Conservation (phyloP, 2,888 invertebrate genomes). For the Aethes cnicana region DNA sequence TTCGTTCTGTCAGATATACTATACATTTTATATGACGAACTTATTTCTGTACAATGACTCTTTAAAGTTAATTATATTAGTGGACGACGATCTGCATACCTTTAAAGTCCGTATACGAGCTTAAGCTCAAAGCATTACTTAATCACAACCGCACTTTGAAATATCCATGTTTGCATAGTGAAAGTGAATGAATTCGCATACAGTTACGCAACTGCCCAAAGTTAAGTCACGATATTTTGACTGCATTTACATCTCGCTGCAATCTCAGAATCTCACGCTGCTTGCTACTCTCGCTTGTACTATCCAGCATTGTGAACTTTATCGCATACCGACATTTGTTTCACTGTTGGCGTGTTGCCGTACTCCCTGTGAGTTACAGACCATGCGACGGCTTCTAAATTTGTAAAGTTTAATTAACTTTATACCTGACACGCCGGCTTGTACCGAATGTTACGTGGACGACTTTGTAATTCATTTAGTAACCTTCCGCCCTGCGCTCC, state of each 20-base stretch:
- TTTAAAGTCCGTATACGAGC: constrained; percentile 1
- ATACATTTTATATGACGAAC: too few species aligned
- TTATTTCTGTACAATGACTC: too few species aligned
- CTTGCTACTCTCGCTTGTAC: not conserved
- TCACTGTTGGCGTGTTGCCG: constrained; percentile 14
- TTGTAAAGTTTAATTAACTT: constrained; percentile 30
- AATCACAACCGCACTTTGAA: constrained; percentile 12
- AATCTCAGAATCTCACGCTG: not conserved
- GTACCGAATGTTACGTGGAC: constrained; percentile 7
- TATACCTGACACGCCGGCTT: constrained; percentile 15
- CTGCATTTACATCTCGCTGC: constrained; percentile 13
- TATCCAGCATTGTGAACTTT: too few species aligned
- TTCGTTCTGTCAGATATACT: too few species aligned
- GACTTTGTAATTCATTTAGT: constrained; percentile 8
- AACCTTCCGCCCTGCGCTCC: not conserved
- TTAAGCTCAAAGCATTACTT: constrained; percentile 17
- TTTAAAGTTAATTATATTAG: too few species aligned
- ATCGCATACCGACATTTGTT: too few species aligned
- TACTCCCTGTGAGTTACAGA: not conserved
- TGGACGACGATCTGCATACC: too few species aligned
- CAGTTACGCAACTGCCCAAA: constrained; percentile 19
- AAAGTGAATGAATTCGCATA: constrained; percentile 31
- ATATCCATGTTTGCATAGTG: constrained; percentile 26
- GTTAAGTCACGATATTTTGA: constrained; percentile 22
- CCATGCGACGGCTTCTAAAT: constrained; percentile 13